phyloP scores from a whole-genome alignment of 2,113 vertebrate genomes.

The Indri indri region DNA sequence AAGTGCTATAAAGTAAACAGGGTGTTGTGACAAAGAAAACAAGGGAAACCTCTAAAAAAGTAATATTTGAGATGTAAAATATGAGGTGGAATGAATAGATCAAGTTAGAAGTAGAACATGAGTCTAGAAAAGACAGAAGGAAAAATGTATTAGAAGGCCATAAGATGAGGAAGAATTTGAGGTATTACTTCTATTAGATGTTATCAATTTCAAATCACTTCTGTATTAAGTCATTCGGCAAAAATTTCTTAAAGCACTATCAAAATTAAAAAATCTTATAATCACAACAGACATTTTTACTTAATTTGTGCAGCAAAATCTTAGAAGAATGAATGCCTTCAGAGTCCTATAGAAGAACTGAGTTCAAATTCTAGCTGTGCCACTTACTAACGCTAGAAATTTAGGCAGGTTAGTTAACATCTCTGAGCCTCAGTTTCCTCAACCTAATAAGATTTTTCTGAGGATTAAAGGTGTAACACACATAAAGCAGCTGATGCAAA shows the following conservation, averaged over 20 bases:
- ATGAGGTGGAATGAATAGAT: background rate
- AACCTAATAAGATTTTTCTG: background rate
- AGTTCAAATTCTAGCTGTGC: background rate
- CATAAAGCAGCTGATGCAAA: background rate
- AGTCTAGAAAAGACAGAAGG: background rate
- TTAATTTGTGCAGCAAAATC: background rate
- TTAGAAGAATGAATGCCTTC: background rate
- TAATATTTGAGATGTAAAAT: background rate
- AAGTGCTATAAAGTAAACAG: background rate
- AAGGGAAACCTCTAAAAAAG: background rate
- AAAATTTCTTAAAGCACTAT: background rate
- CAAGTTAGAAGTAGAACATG: background rate
- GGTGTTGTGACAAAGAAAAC: background rate
- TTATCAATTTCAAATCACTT: background rate
- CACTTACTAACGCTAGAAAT: background rate
- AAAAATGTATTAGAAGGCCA: background rate
- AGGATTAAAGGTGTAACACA: background rate
- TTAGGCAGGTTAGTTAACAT: background rate
- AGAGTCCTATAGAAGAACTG: background rate
- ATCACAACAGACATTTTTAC: background rate
- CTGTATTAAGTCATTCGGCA: background rate
- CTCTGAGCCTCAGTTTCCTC: background rate
- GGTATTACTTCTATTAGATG: background rate
- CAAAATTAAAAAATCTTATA: background rate
- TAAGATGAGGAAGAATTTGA: background rate